Conservation (phyloP, 1,140 invertebrate genomes). For the Solen grandis region DNA sequence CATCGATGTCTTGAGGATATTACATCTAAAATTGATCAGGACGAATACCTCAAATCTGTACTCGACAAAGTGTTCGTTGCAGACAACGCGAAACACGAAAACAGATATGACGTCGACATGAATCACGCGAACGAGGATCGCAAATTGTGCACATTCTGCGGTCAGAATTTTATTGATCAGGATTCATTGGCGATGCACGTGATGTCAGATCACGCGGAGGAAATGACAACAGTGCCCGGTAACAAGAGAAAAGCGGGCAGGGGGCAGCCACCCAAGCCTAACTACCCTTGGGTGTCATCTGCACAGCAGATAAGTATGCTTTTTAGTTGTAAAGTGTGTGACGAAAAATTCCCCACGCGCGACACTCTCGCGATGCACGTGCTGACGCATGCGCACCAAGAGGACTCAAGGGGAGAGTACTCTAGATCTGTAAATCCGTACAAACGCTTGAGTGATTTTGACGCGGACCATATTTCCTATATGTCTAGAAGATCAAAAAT, state of each 20-base stretch:
- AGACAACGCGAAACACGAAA: neutral
- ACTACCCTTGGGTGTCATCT: no score
- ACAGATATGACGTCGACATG: neutral
- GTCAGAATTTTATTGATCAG: conserved; percentile 37
- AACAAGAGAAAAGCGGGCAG: neutral
- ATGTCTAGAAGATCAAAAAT: neutral
- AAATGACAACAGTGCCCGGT: neutral
- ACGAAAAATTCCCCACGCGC: neutral
- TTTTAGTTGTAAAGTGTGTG: neutral
- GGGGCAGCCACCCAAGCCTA: no score
- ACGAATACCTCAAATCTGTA: conserved; percentile 52
- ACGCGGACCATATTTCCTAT: neutral
- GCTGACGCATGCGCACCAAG: conserved; percentile 38
- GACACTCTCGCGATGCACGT: conserved; percentile 48
- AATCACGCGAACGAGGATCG: neutral
- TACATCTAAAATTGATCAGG: conserved; percentile 40
- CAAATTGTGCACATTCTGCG: conserved; percentile 50
- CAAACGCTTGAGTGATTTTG: conserved; percentile 22
- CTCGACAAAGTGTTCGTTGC: conserved; percentile 39
- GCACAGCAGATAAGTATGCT: neutral
- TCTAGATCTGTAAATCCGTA: conserved; percentile 9
- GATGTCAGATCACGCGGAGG: conserved; percentile 56
- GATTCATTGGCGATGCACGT: conserved; percentile 60
- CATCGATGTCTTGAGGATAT: conserved; percentile 48
- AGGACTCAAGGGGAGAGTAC: neutral